Conservation (phyloP, 2,113 vertebrate species). For the Narcine bancroftii region DNA sequence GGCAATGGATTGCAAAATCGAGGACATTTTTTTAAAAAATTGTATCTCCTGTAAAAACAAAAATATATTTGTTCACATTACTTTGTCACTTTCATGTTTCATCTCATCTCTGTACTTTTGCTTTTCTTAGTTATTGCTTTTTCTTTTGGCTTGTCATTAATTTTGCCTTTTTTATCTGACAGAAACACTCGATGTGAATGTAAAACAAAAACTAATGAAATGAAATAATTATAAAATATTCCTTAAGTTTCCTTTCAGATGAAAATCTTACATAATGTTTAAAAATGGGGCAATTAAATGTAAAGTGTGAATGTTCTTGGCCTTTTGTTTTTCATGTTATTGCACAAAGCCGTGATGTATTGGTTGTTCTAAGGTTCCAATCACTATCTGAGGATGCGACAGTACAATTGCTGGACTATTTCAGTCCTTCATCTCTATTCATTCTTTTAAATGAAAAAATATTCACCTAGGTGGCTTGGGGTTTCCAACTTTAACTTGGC, state of each 20-base stretch:
- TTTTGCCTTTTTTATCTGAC: conserved; percentile 15
- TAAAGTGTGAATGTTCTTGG: background rate
- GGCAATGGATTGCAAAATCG: background rate
- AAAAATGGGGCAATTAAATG: background rate
- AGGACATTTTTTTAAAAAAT: no score
- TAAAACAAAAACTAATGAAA: conserved; percentile 4
- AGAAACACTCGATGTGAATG: background rate
- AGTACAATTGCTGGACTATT: background rate
- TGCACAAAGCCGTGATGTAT: background rate
- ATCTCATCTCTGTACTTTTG: background rate
- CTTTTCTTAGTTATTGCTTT: conserved; percentile 14
- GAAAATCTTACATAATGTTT: background rate
- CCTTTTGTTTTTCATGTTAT: background rate
- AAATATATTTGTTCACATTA: background rate
- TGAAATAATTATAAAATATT: background rate
- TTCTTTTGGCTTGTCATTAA: conserved; percentile 24
- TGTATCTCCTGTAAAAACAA: no score
- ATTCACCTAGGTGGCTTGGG: background rate
- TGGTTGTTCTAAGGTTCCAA: background rate
- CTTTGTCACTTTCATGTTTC: conserved; percentile 21
- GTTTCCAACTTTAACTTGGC: background rate
- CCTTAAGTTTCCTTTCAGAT: background rate
- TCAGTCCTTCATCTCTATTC: background rate
- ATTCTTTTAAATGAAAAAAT: background rate
- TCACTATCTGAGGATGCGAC: background rate